These are phyloP conservation scores for Mormyrus iriodes DNA, from an alignment of 2,113 vertebrate species.

Conservation along the genomic window DNA sequence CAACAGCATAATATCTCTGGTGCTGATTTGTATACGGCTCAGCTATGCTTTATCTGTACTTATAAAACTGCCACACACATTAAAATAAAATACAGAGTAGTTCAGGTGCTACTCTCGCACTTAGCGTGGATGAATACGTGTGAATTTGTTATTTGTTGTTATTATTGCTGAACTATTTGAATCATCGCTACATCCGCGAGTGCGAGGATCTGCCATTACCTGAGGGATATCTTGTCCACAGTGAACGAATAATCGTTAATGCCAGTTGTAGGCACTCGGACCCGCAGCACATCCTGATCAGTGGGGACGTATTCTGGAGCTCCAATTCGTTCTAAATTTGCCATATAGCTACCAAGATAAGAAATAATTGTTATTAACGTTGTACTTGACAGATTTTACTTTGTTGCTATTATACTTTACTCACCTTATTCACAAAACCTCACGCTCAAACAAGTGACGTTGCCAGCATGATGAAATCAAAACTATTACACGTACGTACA, in stretches of 20 bases:
- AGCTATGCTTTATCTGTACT: not conserved
- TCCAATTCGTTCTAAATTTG: slow-evolving; percentile 68
- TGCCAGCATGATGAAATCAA: not conserved
- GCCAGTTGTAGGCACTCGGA: slow-evolving; percentile 80
- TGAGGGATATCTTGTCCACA: slow-evolving; percentile 71
- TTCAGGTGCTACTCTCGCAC: not conserved
- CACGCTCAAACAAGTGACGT: not conserved
- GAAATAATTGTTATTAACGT: not conserved
- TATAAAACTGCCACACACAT: not conserved
- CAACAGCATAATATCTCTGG: not conserved
- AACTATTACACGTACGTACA: not conserved
- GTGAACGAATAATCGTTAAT: slow-evolving; percentile 83
- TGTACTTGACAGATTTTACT: not conserved
- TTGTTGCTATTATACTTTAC: not conserved
- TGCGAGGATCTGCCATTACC: slow-evolving; percentile 49
- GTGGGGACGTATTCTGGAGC: slow-evolving; percentile 68
- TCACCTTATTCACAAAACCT: not conserved
- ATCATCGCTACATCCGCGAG: not conserved
- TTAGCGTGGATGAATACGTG: not conserved
- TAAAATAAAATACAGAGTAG: not conserved
- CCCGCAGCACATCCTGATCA: slow-evolving; percentile 77
- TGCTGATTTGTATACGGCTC: not conserved
- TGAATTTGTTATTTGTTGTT: no score
- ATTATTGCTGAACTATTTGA: not conserved
- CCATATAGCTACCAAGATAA: slow-evolving; percentile 65